Percentiles rank a stretch among this genome's conserved stretches.
These are phyloP conservation scores for Trissolcus japonicus DNA, from an alignment of 2,888 invertebrate genomes.

Conservation along the genomic window DNA sequence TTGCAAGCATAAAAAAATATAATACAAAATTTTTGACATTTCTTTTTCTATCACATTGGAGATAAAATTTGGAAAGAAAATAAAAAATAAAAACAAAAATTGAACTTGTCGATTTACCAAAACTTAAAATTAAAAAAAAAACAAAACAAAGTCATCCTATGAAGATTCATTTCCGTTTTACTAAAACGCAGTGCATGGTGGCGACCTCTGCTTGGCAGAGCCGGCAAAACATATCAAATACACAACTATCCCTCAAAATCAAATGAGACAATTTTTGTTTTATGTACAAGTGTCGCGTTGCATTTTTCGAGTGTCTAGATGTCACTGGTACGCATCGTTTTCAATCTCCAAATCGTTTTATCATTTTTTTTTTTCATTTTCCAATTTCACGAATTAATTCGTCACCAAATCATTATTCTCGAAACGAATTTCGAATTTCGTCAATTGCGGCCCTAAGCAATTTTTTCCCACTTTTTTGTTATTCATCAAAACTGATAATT, in stretches of 20 bases:
- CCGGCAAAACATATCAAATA: constrained; percentile 52
- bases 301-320: constrained; percentile 48
- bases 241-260: constrained; percentile 46
- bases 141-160: neutral
- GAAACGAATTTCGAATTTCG: too few species aligned
- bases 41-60: constrained; percentile 19
- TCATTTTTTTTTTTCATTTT: constrained; percentile 1
- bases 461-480: too few species aligned
- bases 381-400: neutral
- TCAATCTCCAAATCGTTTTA: too few species aligned
- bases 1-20: neutral
- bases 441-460: too few species aligned
- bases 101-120: neutral
- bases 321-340: constrained; percentile 50
- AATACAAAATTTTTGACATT: neutral
- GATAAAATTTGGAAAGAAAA: constrained; percentile 4
- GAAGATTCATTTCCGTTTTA: constrained; percentile 38
- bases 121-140: neutral
- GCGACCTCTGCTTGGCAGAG: constrained; percentile 53
- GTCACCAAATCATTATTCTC: neutral
- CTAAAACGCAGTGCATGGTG: constrained; percentile 52
- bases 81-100: constrained; percentile 3
- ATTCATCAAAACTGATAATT: constrained; percentile 6
- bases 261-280: constrained; percentile 46
- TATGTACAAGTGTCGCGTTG: constrained; percentile 55